Evolutionary conservation across 2,797 vertebrate genomes (phyloP), one percentile per base, ranked within the genome.

Genomic region (Mionectes olivaceus): DNA sequence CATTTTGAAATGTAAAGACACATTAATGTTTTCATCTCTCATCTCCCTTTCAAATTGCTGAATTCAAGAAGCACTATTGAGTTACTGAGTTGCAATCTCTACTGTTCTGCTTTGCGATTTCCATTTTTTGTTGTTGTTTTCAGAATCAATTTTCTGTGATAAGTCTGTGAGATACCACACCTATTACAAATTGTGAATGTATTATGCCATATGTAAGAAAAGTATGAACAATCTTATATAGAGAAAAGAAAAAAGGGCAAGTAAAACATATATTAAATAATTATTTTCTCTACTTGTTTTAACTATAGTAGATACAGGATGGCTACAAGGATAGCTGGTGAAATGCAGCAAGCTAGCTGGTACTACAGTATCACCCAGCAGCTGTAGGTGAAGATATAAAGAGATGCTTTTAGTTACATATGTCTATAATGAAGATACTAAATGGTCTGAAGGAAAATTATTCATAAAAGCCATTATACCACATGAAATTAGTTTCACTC

Each of bases 91-190:
- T 80, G 60, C 27, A 43, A 52, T 71, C 83, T 86, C 56, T 3
- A 6, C 14, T 47, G 47, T 56, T 92, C 67, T 89, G 43, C 49
- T 76, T 73, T 59, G 32, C 60, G 52, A 81, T 79, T 91, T 89
- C 50, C 44, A 69, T 69, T 86, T 92, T 87, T 83, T 82, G 47
- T 83, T 73, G 53, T 84, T 96, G 57, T 94, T 96, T 96, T 94
- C 86, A 87, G 90, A 97, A 96, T 88, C 87, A 94, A 87, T 94
- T 91, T 93, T 84, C 68, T 88, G 71, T 83, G 79, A n/a, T 63
- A 87, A 96, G 57, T 86, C 75, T 83, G 75, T 74, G 82, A 96
- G 63, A 74, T 23, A 85, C 30, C 60, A 67, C n/a, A 73, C 33
- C 78, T 92, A 79, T 71, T 94, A 88, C 33, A 91, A 82, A 85